Conservation (phyloP, 2,888 invertebrate genomes). For the Synanthedon andrenaeformis region DNA sequence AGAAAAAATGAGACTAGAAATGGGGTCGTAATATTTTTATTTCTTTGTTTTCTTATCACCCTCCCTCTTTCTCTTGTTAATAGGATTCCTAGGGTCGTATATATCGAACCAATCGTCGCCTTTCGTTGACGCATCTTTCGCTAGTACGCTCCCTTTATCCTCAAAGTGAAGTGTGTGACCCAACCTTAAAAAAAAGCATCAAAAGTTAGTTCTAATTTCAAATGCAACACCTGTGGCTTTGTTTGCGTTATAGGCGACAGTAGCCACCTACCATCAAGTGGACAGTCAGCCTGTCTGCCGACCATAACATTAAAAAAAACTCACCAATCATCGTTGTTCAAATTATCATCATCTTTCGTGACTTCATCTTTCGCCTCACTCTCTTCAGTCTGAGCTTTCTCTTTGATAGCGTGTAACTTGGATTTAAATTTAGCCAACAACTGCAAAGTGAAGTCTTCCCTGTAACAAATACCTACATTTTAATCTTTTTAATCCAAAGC, state of each 20-base stretch:
- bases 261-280: no score
- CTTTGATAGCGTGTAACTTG: conserved; percentile 79
- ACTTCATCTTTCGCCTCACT: conserved; percentile 19
- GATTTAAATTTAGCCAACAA: conserved; percentile 86
- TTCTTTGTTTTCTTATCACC: conserved; percentile 21
- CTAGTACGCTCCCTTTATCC: conserved; percentile 77
- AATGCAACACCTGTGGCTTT: not conserved
- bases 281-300: no score
- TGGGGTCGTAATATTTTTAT: conserved; percentile 3
- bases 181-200: conserved; percentile 58
- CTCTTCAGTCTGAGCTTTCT: conserved; percentile 58
- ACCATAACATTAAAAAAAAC: conserved; percentile 1
- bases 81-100: conserved; percentile 93
- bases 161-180: conserved; percentile 76
- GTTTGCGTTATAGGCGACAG: no score
- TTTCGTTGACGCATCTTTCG: conserved; percentile 93
- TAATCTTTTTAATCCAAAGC: not conserved
- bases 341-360: conserved; percentile 35
- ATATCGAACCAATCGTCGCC: conserved; percentile 97
- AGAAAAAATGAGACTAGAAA: no score
- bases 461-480: conserved; percentile 20
- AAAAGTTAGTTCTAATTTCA: no score
- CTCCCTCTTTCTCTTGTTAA: conserved; percentile 91
- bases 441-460: conserved; percentile 83
- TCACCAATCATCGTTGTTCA: conserved; percentile 56